These are phyloP conservation scores for Buphagus erythrorhynchus DNA, from an alignment of 2,797 vertebrate species.

Conservation along the genomic window DNA sequence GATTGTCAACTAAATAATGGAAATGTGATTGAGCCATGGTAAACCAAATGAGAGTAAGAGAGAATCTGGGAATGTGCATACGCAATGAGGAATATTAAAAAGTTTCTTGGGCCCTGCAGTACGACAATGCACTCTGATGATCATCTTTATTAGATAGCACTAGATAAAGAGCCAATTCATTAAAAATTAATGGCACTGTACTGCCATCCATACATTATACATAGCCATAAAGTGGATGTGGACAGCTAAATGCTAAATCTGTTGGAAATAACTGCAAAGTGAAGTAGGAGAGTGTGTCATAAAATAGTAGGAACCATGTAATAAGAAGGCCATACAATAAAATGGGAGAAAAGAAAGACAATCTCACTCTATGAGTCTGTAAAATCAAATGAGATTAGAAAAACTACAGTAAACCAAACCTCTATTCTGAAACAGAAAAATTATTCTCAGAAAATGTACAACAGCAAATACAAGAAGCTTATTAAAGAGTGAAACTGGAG, in stretches of 20 bases:
- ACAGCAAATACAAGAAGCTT: conserved; percentile 59
- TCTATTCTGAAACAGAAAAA: conserved; percentile 49
- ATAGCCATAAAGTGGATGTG: conserved; percentile 71
- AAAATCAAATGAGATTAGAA: conserved; percentile 68
- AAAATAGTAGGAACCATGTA: conserved; percentile 61
- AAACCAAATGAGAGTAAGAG: background rate
- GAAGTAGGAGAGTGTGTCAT: conserved; percentile 60
- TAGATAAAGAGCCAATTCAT: conserved; percentile 75
- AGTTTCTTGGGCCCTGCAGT: conserved; percentile 66
- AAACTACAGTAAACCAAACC: conserved; percentile 62
- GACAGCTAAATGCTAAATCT: conserved; percentile 73
- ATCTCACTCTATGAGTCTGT: conserved; percentile 32
- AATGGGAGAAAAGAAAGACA: conserved; percentile 18
- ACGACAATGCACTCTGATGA: conserved; percentile 73
- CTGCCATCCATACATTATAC: conserved; percentile 74
- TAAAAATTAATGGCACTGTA: conserved; percentile 74
- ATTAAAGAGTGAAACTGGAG: conserved; percentile 20
- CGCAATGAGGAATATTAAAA: conserved; percentile 60
- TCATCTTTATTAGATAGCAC: conserved; percentile 73
- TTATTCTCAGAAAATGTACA: conserved; percentile 44
- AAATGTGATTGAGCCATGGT: conserved; percentile 43
- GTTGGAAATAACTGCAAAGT: conserved; percentile 71
- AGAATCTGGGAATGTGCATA: conserved; percentile 39
- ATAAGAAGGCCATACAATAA: conserved; percentile 43
- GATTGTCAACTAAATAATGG: conserved; percentile 65